Conservation (phyloP, 1,140 invertebrate genomes). For the Calosoma granatense region DNA sequence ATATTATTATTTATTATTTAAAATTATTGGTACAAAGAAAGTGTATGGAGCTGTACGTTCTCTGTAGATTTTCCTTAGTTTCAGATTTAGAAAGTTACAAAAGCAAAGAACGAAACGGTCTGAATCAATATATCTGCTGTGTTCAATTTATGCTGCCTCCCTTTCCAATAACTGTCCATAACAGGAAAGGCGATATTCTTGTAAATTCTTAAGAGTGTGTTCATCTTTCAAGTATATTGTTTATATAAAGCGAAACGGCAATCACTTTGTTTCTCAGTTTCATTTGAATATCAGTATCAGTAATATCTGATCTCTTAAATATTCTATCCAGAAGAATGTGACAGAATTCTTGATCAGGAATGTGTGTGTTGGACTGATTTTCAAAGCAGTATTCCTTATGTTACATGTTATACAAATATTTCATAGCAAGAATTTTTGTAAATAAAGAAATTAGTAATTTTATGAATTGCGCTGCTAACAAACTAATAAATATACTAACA, state of each 20-base stretch:
- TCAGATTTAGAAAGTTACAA: neutral
- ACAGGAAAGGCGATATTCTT: constrained; percentile 1
- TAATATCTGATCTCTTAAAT: neutral
- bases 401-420: too few relatives aligned
- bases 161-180: neutral
- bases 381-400: too few relatives aligned
- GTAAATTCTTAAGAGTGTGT: neutral
- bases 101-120: neutral
- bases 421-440: too few relatives aligned
- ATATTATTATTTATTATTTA: too few relatives aligned
- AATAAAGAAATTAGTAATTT: too few relatives aligned
- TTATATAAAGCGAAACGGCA: neutral
- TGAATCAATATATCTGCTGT: neutral
- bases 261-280: neutral
- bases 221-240: neutral
- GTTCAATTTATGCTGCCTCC: neutral
- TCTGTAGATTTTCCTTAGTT: neutral
- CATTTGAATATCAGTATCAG: neutral
- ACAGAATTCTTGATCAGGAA: too few relatives aligned
- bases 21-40: too few relatives aligned
- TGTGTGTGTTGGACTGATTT: too few relatives aligned
- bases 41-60: too few relatives aligned
- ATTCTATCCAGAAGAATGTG: too few relatives aligned
- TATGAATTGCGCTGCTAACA: too few relatives aligned
- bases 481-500: too few relatives aligned